Conservation (phyloP, 2,113 vertebrate genomes). For the Aegithalos caudatus region DNA sequence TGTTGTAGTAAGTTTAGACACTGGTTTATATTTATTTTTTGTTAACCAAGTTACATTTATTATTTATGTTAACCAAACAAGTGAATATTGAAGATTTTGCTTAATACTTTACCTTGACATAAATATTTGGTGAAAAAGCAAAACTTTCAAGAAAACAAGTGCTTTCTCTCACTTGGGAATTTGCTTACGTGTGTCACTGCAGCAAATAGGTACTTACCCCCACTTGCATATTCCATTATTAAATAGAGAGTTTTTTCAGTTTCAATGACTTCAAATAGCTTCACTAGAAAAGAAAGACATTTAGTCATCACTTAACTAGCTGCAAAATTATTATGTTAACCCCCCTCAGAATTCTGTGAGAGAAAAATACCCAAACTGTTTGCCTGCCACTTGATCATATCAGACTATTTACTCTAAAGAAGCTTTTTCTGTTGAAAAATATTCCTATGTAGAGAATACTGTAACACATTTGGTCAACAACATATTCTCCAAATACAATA, state of each 20-base stretch:
- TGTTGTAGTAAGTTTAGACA: background rate
- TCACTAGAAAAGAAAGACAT: slow-evolving; percentile 76
- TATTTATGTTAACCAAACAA: background rate
- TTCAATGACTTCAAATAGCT: slow-evolving; percentile 96
- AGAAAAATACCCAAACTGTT: background rate
- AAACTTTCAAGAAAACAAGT: background rate
- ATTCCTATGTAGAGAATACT: background rate
- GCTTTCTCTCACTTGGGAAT: background rate
- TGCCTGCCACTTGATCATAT: background rate
- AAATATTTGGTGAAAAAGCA: background rate
- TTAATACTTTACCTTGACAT: background rate
- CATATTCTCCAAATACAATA: background rate
- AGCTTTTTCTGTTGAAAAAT: background rate
- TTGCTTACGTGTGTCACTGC: background rate
- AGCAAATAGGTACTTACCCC: slow-evolving; percentile 81
- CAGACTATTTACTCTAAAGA: background rate
- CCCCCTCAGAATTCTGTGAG: background rate
- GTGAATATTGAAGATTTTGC: background rate
- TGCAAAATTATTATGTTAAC: background rate
- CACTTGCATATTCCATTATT: slow-evolving; percentile 97
- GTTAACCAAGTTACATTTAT: background rate
- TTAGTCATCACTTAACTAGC: background rate
- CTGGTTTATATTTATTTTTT: too few species aligned
- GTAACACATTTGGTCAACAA: background rate
- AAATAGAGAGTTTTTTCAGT: slow-evolving; percentile 96